A percentile compares a stretch with the other conserved stretches of the same genome.
These are phyloP conservation scores for Leptopilina boulardi DNA, from an alignment of 1,140 invertebrate genomes.

Conservation along the genomic window DNA sequence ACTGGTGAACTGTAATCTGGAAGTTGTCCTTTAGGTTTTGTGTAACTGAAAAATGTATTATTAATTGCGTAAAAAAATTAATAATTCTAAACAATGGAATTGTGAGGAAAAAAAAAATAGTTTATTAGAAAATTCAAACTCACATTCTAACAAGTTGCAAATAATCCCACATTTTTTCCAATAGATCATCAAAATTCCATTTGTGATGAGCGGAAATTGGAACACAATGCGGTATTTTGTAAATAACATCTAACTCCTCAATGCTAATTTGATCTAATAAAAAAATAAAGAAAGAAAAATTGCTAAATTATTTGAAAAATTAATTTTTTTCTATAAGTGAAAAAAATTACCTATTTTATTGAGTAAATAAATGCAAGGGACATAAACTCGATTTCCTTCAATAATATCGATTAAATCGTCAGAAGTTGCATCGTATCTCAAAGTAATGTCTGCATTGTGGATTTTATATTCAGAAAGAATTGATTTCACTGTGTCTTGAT, in stretches of 20 bases:
- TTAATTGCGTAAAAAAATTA: no score
- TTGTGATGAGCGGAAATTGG: constrained; percentile 99
- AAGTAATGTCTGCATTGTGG: constrained; percentile 97
- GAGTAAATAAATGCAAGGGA: constrained; percentile 98
- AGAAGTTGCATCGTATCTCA: constrained; percentile 95
- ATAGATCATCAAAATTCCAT: constrained; percentile 99
- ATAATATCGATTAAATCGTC: constrained; percentile 99
- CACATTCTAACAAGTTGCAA: constrained; percentile 96
- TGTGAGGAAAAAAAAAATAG: no score
- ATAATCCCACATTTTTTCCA: constrained; percentile 99
- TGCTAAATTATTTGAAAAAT: background rate
- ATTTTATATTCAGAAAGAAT: constrained; percentile 99
- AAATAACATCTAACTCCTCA: constrained; percentile 98
- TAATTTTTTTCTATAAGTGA: background rate
- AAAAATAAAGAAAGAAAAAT: constrained; percentile 33
- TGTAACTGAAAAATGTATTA: constrained; percentile 82
- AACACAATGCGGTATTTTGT: constrained; percentile 99
- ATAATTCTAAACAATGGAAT: no score
- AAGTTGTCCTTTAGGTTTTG: constrained; percentile 99
- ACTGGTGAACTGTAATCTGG: constrained; percentile 98
- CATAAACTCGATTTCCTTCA: constrained; percentile 98
- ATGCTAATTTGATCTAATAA: constrained; percentile 92
- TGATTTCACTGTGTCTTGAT: constrained; percentile 95
- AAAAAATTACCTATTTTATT: constrained; percentile 93
- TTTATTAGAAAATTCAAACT: constrained; percentile 53